Conservation (phyloP, 2,113 vertebrate species). For the Pyrgilauda ruficollis region DNA sequence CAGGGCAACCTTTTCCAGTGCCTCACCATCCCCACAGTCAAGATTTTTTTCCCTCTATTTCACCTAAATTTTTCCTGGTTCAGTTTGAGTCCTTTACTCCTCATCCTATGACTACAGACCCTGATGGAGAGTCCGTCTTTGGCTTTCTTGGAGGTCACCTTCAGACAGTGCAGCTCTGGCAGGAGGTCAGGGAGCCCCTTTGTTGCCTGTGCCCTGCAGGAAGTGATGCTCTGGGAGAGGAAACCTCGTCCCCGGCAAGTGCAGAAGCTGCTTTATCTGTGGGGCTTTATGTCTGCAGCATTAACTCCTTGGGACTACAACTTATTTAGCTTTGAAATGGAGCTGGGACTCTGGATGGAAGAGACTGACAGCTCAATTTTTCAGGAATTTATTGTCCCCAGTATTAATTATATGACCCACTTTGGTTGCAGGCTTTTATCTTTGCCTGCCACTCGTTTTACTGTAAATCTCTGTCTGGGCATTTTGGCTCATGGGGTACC, state of each 20-base stretch:
- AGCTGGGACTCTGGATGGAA: neutral
- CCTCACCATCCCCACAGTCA: neutral
- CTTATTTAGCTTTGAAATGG: neutral
- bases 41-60: neutral
- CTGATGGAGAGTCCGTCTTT: neutral
- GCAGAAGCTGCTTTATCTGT: neutral
- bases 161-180: neutral
- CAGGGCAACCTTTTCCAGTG: neutral
- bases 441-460: neutral
- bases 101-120: neutral
- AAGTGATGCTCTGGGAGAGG: neutral
- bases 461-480: neutral
- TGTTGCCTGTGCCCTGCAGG: neutral
- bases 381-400: neutral
- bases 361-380: conserved; percentile 21
- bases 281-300: neutral
- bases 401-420: neutral
- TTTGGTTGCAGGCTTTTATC: conserved; percentile 27
- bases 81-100: neutral
- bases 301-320: neutral
- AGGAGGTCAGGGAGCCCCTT: neutral
- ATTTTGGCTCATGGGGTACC: neutral
- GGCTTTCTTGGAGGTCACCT: neutral
- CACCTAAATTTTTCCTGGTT: neutral
- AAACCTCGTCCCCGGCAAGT: accelerated